These are phyloP conservation scores for Scaptomyza polygonia DNA, from an alignment of 2,888 invertebrate genomes.

Conservation along the genomic window DNA sequence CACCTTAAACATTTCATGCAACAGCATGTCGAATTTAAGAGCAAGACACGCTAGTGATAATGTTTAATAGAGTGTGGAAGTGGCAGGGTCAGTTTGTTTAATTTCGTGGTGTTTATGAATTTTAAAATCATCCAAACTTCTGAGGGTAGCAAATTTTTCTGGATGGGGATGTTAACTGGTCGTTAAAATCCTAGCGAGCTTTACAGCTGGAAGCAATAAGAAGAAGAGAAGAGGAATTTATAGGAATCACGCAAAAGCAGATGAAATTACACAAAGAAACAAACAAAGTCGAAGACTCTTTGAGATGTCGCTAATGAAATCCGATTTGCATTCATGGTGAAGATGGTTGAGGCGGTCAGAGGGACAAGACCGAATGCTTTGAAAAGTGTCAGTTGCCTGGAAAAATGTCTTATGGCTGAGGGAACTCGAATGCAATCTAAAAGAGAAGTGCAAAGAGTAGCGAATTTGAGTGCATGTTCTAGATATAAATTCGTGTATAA, in stretches of 20 bases:
- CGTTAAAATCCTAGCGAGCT: conserved; percentile 56
- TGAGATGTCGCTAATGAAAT: conserved; percentile 53
- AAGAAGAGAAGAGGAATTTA: not conserved
- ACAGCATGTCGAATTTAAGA: conserved; percentile 41
- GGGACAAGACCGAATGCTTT: conserved; percentile 9
- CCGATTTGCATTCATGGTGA: conserved; percentile 32
- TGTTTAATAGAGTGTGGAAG: not conserved
- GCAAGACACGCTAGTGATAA: conserved; percentile 5
- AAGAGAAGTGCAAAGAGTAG: not conserved
- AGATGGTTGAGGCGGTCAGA: not conserved
- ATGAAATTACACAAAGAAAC: conserved; percentile 36
- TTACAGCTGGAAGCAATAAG: conserved; percentile 3
- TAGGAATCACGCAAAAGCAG: conserved; percentile 19
- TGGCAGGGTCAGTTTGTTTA: conserved; percentile 52
- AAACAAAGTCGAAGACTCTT: conserved; percentile 51
- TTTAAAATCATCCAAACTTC: conserved; percentile 38
- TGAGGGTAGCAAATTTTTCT: conserved; percentile 21
- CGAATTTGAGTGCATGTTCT: not conserved
- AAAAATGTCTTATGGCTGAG: conserved; percentile 31
- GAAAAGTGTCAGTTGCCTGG: conserved; percentile 42
- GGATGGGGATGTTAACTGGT: conserved; percentile 52
- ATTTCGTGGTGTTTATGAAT: conserved; percentile 53
- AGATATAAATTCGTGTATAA: not conserved
- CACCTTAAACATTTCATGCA: conserved; percentile 47
- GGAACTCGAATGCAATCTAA: conserved; percentile 41